Evolutionary conservation across 2,113 vertebrate genomes (phyloP).

Genomic region (Martes martes): DNA sequence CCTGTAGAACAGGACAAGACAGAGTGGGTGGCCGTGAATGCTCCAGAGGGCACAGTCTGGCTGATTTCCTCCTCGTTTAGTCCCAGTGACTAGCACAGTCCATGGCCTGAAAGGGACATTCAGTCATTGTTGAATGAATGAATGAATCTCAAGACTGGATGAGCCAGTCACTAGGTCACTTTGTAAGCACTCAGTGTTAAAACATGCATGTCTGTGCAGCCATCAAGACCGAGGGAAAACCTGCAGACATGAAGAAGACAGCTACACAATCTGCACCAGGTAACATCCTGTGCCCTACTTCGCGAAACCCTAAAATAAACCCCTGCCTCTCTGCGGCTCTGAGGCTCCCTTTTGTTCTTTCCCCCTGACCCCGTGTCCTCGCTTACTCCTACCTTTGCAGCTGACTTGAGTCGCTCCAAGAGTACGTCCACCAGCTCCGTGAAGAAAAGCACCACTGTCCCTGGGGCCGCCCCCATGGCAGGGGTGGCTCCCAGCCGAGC

Average conservation of each 20-base stretch:
- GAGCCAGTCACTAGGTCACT: not conserved
- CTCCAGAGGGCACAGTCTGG: not conserved
- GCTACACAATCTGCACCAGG: slow-evolving; percentile 87
- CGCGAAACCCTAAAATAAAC: not conserved
- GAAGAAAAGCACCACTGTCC: slow-evolving; percentile 74
- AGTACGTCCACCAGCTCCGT: slow-evolving; percentile 71
- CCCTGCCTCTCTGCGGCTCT: not conserved
- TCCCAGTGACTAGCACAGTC: not conserved
- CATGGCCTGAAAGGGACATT: not conserved
- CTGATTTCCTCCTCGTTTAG: not conserved
- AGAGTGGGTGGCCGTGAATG: accelerated
- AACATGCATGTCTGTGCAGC: slow-evolving; percentile 77
- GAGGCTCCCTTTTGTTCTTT: not conserved
- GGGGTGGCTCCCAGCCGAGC: slow-evolving; percentile 69
- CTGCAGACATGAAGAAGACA: slow-evolving; percentile 87
- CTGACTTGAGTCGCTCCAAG: slow-evolving; percentile 83
- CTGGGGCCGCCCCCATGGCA: slow-evolving; percentile 61
- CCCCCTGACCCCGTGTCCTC: not conserved
- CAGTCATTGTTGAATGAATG: not conserved
- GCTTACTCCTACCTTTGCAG: not conserved
- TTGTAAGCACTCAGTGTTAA: not conserved
- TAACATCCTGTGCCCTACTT: slow-evolving; percentile 56
- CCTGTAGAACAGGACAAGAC: not conserved
- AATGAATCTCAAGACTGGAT: not conserved
- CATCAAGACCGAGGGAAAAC: slow-evolving; percentile 89